Evolutionary conservation across 2,113 vertebrate genomes (phyloP).

Genomic region (Malurus melanocephalus): DNA sequence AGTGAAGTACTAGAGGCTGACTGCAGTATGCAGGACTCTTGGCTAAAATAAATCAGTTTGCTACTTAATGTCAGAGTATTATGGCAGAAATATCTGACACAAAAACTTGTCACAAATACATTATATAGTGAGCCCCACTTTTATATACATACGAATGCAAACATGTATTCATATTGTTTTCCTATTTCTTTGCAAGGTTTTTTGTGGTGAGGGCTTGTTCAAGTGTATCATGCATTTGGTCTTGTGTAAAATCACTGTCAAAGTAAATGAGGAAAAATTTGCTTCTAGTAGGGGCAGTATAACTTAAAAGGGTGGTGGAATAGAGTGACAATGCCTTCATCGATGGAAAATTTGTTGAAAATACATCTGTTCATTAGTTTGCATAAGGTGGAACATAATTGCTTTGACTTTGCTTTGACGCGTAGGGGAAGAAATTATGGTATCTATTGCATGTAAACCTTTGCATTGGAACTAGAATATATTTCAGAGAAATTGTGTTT

Average conservation of each 20-base stretch:
- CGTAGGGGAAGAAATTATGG: neutral
- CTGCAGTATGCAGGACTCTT: neutral
- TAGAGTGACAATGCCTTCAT: neutral
- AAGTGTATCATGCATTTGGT: neutral
- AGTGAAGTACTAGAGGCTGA: neutral
- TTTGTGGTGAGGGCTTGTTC: neutral
- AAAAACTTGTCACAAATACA: neutral
- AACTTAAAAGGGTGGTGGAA: neutral
- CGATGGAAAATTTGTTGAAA: neutral
- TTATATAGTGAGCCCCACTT: neutral
- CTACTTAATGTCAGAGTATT: neutral
- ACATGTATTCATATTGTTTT: neutral
- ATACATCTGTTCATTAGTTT: neutral
- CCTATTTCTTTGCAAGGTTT: neutral
- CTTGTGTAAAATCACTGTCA: neutral
- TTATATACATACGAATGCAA: neutral
- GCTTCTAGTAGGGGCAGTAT: neutral
- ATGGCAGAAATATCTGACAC: neutral
- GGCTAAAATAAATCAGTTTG: neutral
- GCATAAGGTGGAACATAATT: neutral
- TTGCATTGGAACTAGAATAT: neutral
- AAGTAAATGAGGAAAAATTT: neutral
- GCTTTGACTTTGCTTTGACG: neutral
- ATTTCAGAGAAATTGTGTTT: neutral
- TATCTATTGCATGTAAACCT: neutral